Conservation (phyloP, 2,888 invertebrate genomes). For the Heliconius erato region DNA sequence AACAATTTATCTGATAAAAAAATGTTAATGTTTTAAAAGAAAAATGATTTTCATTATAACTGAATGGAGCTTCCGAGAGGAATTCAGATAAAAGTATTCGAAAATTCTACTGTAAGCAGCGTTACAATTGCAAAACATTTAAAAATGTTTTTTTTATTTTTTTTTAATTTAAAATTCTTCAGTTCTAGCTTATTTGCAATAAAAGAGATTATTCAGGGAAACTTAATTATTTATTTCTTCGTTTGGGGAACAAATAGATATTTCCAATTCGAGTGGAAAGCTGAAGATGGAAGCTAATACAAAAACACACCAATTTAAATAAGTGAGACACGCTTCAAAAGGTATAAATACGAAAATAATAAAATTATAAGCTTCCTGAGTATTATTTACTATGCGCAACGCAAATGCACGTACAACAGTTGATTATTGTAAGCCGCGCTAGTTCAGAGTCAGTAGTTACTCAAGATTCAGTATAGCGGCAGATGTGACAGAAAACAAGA, state of each 20-base stretch:
- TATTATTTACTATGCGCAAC: background rate
- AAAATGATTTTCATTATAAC: conserved; percentile 8
- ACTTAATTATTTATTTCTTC: no score
- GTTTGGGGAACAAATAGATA: no score
- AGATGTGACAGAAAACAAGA: background rate
- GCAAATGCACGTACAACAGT: background rate
- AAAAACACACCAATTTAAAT: no score
- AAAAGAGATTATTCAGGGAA: background rate
- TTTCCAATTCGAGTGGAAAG: no score
- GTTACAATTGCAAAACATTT: background rate
- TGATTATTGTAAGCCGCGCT: background rate
- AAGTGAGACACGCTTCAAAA: no score
- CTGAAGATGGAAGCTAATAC: no score
- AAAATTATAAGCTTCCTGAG: no score
- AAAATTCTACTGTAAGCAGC: no score
- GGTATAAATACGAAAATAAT: no score
- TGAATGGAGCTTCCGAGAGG: no score
- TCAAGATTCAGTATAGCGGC: background rate
- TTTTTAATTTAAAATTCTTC: background rate
- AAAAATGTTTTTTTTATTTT: background rate
- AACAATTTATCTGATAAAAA: conserved; percentile 33
- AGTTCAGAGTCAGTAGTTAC: background rate
- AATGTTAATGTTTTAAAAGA: conserved; percentile 33
- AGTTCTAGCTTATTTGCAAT: background rate
- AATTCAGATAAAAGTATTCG: no score